Conservation (phyloP, 2,113 vertebrate species). For the Scopus umbretta region DNA sequence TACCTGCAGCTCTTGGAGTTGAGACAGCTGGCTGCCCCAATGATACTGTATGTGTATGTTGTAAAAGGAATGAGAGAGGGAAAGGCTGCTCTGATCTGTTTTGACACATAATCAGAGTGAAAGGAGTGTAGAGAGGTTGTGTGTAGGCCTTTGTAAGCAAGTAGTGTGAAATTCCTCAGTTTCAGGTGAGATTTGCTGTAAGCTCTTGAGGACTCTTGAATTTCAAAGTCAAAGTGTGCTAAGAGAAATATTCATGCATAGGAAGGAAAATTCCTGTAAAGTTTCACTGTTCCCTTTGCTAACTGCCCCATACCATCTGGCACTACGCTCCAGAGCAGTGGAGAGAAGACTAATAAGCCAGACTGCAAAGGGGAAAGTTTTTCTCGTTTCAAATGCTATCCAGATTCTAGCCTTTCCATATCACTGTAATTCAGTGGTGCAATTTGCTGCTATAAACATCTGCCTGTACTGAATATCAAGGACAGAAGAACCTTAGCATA, state of each 20-base stretch:
- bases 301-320: background rate
- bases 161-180: conserved; percentile 20
- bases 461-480: background rate
- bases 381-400: background rate
- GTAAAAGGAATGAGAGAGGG: background rate
- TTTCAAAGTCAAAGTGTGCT: conserved; percentile 2
- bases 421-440: background rate
- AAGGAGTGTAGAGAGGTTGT: background rate
- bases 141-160: conserved; percentile 3
- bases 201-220: conserved; percentile 9
- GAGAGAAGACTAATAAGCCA: background rate
- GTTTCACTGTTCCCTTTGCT: background rate
- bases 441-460: background rate
- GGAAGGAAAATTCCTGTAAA: conserved; percentile 23
- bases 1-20: background rate
- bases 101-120: background rate
- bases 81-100: background rate
- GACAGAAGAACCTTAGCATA: background rate
- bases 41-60: background rate
- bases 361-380: background rate
- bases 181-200: conserved; percentile 27
- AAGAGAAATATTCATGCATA: background rate
- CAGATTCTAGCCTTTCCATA: background rate
- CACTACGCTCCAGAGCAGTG: background rate
- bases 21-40: background rate